These are phyloP conservation scores for Halyomorpha halys DNA, from an alignment of 1,140 invertebrate genomes.

Conservation along the genomic window DNA sequence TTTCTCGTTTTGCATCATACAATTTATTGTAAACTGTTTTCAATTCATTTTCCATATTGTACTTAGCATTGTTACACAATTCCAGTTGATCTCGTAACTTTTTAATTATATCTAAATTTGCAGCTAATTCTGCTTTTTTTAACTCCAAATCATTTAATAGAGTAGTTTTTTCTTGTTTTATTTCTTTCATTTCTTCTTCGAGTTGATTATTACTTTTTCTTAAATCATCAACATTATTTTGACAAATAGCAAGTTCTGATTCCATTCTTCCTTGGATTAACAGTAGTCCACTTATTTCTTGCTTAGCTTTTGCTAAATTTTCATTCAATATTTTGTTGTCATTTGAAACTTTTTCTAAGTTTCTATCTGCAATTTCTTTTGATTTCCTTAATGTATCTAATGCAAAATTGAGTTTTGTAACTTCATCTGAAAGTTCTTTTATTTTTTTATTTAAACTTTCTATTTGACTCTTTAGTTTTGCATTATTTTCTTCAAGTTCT, in stretches of 20 bases:
- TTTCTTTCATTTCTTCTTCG: background rate
- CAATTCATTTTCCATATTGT: background rate
- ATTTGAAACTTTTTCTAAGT: background rate
- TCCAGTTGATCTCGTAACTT: background rate
- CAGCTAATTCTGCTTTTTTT: constrained; percentile 4
- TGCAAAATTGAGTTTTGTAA: background rate
- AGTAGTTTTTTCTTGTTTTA: constrained; percentile 7
- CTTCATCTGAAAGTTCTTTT: background rate
- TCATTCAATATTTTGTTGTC: background rate
- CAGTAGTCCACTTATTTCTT: background rate
- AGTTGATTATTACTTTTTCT: background rate
- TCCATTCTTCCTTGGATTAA: background rate
- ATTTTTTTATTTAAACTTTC: background rate
- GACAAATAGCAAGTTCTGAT: background rate
- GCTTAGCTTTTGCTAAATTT: background rate
- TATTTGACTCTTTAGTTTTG: background rate
- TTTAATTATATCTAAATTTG: background rate
- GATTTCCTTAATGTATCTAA: background rate
- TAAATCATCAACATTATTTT: constrained; percentile 5
- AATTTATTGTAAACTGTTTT: background rate
- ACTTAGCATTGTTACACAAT: background rate
- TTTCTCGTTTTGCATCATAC: background rate
- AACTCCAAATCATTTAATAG: background rate
- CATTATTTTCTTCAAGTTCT: background rate
- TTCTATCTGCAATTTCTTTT: background rate